phyloP scores from a whole-genome alignment of 1,140 invertebrate genomes.

The Carposina sasakii region DNA sequence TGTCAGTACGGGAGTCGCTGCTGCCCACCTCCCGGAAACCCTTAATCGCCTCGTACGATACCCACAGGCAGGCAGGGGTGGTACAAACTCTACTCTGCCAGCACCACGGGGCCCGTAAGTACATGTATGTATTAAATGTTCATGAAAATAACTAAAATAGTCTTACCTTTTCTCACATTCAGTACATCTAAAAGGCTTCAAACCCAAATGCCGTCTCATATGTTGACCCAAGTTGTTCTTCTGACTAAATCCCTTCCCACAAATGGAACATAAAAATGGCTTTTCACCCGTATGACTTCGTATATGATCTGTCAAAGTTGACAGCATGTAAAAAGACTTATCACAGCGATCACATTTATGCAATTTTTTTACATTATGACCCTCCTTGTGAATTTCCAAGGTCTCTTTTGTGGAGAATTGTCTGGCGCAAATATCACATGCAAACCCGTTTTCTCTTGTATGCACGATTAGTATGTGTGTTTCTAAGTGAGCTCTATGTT shows the following conservation, averaged over 20 bases:
- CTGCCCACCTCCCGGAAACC: not conserved
- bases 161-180: constrained; percentile 60
- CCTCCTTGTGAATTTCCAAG: constrained; percentile 46
- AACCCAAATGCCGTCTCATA: constrained; percentile 69
- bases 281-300: constrained; percentile 74
- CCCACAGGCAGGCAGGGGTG: not conserved
- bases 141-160: not conserved
- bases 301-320: constrained; percentile 73
- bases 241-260: constrained; percentile 70
- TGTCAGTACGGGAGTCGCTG: not conserved
- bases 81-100: not conserved
- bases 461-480: constrained; percentile 63
- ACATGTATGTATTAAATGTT: not conserved
- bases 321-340: constrained; percentile 73
- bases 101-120: not conserved
- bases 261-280: constrained; percentile 72
- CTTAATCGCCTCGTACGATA: not conserved
- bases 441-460: constrained; percentile 44
- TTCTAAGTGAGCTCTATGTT: constrained; percentile 61
- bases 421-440: constrained; percentile 46
- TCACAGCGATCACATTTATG: constrained; percentile 75
- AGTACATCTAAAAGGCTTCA: constrained; percentile 72
- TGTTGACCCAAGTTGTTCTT: constrained; percentile 74
- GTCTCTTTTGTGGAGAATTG: constrained; percentile 49
- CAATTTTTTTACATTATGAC: constrained; percentile 71